Evolutionary conservation across 2,113 vertebrate genomes (phyloP).

Genomic region (Trematomus loennbergii): DNA sequence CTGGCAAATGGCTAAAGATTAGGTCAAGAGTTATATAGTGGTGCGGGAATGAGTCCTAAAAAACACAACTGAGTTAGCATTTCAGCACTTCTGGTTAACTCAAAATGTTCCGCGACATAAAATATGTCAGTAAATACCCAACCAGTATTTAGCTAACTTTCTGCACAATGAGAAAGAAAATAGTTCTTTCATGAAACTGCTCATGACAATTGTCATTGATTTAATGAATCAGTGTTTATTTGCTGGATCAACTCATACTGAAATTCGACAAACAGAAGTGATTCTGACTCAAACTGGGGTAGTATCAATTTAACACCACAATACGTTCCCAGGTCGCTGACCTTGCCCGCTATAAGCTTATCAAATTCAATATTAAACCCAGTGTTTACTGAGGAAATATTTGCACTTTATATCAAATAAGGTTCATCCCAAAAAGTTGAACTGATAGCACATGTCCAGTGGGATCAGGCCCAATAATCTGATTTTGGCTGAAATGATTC

Average conservation of each 20-base stretch:
- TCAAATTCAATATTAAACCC: constrained; percentile 29
- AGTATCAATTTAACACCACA: not conserved
- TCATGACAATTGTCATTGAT: not conserved
- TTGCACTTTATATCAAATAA: constrained; percentile 50
- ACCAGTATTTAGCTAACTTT: too few species aligned
- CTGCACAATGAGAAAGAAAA: too few species aligned
- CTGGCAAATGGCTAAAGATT: not conserved
- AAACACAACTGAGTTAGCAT: too few species aligned
- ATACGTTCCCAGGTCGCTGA: not conserved
- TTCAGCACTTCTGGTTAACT: too few species aligned
- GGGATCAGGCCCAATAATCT: constrained; percentile 47
- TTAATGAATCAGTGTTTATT: not conserved
- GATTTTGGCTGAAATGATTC: constrained; percentile 53
- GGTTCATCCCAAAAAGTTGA: constrained; percentile 38
- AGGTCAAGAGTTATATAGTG: too few species aligned
- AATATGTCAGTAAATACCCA: too few species aligned
- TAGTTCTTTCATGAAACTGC: too few species aligned
- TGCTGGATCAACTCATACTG: not conserved
- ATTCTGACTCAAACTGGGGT: not conserved
- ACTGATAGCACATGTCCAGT: constrained; percentile 54
- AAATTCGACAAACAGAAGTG: not conserved
- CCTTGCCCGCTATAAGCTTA: not conserved
- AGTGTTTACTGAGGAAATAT: not conserved
- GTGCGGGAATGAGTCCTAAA: too few species aligned
- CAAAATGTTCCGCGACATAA: too few species aligned